These are phyloP conservation scores for Campylomormyrus numenius DNA, from an alignment of 2,113 vertebrate species.

Conservation along the genomic window DNA sequence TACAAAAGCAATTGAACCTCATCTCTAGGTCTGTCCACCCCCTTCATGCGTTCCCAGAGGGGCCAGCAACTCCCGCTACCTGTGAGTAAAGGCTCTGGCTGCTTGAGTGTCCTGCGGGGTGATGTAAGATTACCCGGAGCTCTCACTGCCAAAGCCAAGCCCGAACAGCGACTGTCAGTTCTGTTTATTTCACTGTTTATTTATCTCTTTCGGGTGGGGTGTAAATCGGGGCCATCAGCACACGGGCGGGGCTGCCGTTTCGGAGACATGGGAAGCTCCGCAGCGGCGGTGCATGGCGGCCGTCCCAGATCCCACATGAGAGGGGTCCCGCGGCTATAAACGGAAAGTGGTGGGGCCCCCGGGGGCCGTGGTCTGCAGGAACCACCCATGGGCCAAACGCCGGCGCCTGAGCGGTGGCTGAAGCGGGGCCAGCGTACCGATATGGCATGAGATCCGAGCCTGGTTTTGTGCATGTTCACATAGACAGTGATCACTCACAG, in stretches of 20 bases:
- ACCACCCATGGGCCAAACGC: background rate
- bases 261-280: background rate
- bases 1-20: background rate
- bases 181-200: background rate
- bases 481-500: background rate
- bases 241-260: background rate
- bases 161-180: background rate
- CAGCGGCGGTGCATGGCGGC: background rate
- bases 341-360: background rate
- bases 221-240: background rate
- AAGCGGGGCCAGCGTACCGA: background rate
- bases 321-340: background rate
- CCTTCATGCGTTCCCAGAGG: background rate
- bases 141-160: background rate
- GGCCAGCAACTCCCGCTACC: background rate
- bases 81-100: background rate
- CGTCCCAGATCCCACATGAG: background rate
- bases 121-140: background rate
- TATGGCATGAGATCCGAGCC: background rate
- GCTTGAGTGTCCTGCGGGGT: background rate
- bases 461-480: background rate
- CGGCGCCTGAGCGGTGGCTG: background rate
- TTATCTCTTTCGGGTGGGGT: background rate
- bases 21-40: background rate
- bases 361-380: background rate